Base-by-base conservation (phyloP, 2,113 vertebrate species). In the Zosterops borbonicus region DNA sequence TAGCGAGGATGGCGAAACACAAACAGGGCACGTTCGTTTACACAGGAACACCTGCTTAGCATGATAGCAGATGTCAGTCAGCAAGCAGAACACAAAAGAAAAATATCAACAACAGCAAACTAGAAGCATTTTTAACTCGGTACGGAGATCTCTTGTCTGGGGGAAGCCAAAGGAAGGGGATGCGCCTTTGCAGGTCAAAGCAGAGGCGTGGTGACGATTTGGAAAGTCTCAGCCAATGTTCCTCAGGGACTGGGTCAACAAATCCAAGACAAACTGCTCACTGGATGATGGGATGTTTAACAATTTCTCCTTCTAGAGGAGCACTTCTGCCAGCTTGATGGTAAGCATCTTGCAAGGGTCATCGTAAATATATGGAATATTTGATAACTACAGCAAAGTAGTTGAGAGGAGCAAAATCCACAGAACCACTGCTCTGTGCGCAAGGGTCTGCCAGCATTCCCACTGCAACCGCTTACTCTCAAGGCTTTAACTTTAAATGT, bases 41-140 rank as follows among this genome's bases (percentile, higher is more conserved):
- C 99, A 99, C 97, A 98, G 98, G 98, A 99, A 99, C 99, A 99
- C 99, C 99, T 99, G 99, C 99, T 99, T 99, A 98, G 99, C 99
- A 98, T 98, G 99, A 99, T 99, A 99, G 99, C 99, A 99, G 99
- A 99, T 99, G 99, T 98, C 99, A 99, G 98, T 99, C 99, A 99
- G 98, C 89, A 98, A 99, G 98, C 98, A 98, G 98, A 99, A 98
- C 98, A 99, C 98, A 98, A 98, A 98, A 98, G 97, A 97, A 98
- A 98, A 98, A 98, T 94, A 98, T 94, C 97, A 98, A 97, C 97
- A 97, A 96, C 97, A 97, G 97, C 95, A 98, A 98, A 98, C 96
- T 97, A 65, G 39, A 92, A 97, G 96, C 95, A 31, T 96, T 98
- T 97, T 95, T 95, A 77, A 96, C 94, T 90, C 79, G 10, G 83